Conservation (phyloP, 2,888 invertebrate genomes). For the Drepana falcataria region DNA sequence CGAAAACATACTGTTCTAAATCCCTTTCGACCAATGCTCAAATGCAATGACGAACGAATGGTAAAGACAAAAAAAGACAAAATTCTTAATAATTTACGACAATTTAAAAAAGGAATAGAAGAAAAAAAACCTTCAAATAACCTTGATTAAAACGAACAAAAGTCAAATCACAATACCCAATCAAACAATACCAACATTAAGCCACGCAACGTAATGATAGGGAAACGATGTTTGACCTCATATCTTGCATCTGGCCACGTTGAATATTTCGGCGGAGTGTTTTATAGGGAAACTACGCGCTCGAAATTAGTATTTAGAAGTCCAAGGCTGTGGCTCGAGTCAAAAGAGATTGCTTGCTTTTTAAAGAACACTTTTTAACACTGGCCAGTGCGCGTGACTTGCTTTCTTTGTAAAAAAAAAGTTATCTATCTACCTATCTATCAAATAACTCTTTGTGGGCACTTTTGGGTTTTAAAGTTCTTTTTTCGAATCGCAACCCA, state of each 20-base stretch:
- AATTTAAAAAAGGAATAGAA: neutral
- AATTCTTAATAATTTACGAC: too few relatives aligned
- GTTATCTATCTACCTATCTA: too few relatives aligned
- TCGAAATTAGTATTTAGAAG: slow-evolving; percentile 51
- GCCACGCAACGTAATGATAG: slow-evolving; percentile 32
- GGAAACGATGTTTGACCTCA: slow-evolving; percentile 59
- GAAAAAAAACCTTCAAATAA: neutral
- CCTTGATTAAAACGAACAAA: slow-evolving; percentile 4
- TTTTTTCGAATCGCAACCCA: too few relatives aligned
- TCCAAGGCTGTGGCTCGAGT: slow-evolving; percentile 34
- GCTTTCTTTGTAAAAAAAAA: too few relatives aligned
- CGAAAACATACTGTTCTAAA: too few relatives aligned
- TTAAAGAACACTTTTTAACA: too few relatives aligned
- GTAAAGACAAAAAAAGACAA: too few relatives aligned
- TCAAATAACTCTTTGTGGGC: too few relatives aligned
- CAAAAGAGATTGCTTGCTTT: slow-evolving; percentile 16
- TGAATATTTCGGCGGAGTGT: slow-evolving; percentile 63
- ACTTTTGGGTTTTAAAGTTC: too few relatives aligned
- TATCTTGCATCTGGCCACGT: slow-evolving; percentile 66
- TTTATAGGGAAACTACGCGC: slow-evolving; percentile 61
- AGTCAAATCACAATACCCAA: slow-evolving; percentile 15
- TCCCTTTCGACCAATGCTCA: too few relatives aligned
- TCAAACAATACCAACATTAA: slow-evolving; percentile 12
- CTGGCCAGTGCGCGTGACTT: too few relatives aligned
- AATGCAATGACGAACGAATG: too few relatives aligned